phyloP scores from a whole-genome alignment of 2,888 invertebrate species.

The Smittia sp. region DNA sequence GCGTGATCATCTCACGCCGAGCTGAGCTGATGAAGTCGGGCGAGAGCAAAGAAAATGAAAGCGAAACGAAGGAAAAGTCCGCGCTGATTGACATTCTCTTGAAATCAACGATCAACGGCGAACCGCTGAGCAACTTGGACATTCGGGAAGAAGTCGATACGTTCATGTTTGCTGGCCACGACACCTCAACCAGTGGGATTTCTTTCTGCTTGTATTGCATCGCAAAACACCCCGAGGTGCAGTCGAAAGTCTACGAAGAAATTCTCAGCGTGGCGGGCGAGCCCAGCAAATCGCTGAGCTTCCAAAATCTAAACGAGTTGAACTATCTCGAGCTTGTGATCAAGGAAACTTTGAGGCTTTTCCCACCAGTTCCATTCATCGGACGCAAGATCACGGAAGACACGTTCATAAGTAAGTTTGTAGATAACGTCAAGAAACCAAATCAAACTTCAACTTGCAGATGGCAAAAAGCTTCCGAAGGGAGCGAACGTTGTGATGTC shows the following conservation, averaged over 20 bases:
- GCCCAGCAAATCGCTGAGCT: not conserved
- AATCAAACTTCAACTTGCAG: too few relatives aligned
- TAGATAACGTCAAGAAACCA: not conserved
- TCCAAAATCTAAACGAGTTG: slow-evolving; percentile 44
- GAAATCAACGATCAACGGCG: slow-evolving; percentile 61
- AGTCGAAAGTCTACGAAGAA: not conserved
- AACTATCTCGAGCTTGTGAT: slow-evolving; percentile 52
- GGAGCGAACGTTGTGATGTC: not conserved
- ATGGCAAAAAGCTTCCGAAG: too few relatives aligned
- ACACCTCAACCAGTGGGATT: slow-evolving; percentile 51
- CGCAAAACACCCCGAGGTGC: slow-evolving; percentile 49
- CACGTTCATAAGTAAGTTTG: slow-evolving; percentile 38
- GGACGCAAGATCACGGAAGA: slow-evolving; percentile 46
- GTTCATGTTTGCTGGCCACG: slow-evolving; percentile 67
- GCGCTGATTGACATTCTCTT: slow-evolving; percentile 68
- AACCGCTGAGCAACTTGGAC: slow-evolving; percentile 59
- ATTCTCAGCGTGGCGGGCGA: not conserved
- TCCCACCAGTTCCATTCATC: not conserved
- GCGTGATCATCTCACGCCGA: too few relatives aligned
- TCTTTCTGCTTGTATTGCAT: not conserved
- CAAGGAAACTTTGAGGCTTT: slow-evolving; percentile 50
- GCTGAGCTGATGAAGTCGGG: too few relatives aligned
- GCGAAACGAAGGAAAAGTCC: slow-evolving; percentile 60
- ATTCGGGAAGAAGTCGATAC: slow-evolving; percentile 71
- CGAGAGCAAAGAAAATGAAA: not conserved